Percentiles rank a stretch among this genome's conserved stretches.
These are phyloP conservation scores for Drosophila repletoides DNA, from an alignment of 1,140 invertebrate species.

Conservation along the genomic window DNA sequence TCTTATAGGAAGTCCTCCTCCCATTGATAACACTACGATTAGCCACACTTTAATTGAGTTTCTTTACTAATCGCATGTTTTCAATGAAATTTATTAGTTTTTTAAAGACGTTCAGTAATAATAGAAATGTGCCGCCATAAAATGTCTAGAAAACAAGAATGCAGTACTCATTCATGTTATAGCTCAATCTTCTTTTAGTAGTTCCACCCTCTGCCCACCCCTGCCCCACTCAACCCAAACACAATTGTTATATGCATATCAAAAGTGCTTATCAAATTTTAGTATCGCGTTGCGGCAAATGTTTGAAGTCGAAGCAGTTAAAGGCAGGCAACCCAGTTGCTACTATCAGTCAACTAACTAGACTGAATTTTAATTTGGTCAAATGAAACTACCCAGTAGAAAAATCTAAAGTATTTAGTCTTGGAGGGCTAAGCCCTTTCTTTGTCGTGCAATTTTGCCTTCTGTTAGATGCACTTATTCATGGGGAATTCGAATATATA, in stretches of 20 bases:
- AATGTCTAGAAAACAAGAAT: not conserved
- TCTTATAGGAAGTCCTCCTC: not conserved
- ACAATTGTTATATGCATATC: constrained; percentile 9
- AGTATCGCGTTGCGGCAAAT: constrained; percentile 16
- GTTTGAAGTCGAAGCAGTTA: constrained; percentile 35
- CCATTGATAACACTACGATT: not conserved
- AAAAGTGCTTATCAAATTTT: constrained; percentile 35
- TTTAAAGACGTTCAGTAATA: not conserved
- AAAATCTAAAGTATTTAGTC: too few species aligned
- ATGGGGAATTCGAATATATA: not conserved
- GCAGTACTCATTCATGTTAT: not conserved
- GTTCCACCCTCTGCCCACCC: not conserved
- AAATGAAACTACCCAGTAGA: too few species aligned
- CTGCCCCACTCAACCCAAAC: not conserved
- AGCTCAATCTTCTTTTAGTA: constrained; percentile 3
- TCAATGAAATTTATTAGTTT: constrained; percentile 15
- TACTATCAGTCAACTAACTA: constrained; percentile 14
- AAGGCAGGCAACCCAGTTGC: constrained; percentile 1
- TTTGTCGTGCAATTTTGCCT: too few species aligned
- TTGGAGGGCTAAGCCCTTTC: too few species aligned
- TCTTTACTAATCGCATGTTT: constrained; percentile 10
- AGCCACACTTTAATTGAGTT: not conserved
- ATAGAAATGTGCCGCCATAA: constrained; percentile 7
- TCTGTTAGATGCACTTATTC: too few species aligned
- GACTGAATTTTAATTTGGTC: constrained; percentile 8